Base-by-base conservation (phyloP, 2,888 invertebrate species). In the Cenopis cana region DNA sequence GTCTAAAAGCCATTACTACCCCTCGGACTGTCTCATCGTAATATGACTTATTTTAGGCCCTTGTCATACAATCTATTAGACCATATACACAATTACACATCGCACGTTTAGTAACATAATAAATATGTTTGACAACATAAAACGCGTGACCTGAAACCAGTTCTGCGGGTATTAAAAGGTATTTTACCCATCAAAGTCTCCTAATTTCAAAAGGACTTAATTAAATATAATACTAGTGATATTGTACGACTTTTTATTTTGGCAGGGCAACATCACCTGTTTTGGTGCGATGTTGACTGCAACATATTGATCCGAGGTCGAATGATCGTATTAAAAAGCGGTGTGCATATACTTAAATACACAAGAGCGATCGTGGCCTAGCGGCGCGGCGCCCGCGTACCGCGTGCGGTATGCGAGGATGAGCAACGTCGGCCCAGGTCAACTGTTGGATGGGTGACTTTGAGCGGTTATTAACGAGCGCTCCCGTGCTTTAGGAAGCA, bases 281-380 rank as follows among this genome's bases (percentile, higher is more conserved):
- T 70, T 70, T 70, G 52, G 65, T 55, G 33, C 65, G 66, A 60
- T 55, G 52, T 46, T 52, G 29, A 33, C 10, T 49, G 36, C 70
- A 57, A 50, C 57, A 59, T 68, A 60, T n/a, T 33, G 54, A 20
- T n/a, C 12, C 65, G 59, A 70, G 66, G 70, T 66, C 54, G 46
- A 12, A 54, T 49, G 46, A 0, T 60, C 20, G 20, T 52, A 12
- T 18, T 49, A 29, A 18, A 50, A 29, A 49, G 12, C 14, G 57
- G 12, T 18, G 17, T 12, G 36, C n/a, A 29, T 55, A 29, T 11
- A 18, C 52, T 4, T 54, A 54, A 52, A 52, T n/a, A 12, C 14
- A 24, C 14, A 54, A 54, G 29, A 29, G 29, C 29, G 3, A 29
- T 5, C 5, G 29, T 29, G 5, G 5, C 29, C 5, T 2, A 29